Base-by-base conservation (phyloP, 2,113 vertebrate species). In the Actenoides lindsayi region DNA sequence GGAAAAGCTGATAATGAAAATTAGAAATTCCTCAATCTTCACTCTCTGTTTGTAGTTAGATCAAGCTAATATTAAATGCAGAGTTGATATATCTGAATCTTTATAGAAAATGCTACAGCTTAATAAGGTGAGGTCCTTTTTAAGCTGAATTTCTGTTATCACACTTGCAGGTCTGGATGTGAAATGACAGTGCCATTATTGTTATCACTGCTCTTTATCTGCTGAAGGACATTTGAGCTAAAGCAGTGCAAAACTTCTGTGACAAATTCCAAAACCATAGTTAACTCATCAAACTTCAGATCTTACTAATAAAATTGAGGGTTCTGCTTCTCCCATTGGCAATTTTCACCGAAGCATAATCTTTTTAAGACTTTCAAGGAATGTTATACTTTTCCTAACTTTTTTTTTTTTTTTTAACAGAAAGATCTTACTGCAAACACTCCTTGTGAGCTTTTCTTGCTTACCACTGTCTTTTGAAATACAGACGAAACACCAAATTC, bases 181-280 rank as follows among this genome's bases (percentile, higher is more conserved):
- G 82, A 91, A 94, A 88, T 88, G 87, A 85, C 90, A 96, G 75
- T 7, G 10, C 31, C 37, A 87, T 96, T 91, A 96, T 79, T 84
- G 33, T 82, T 96, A 93, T 78, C 73, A 13, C 14, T 64, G 33
- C 60, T 87, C 53, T 87, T 93, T 68, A 91, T 89, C 95, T 93
- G 31, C 18, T 73, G 53, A 94, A 91, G 65, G 53, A 95, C 60
- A 71, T 95, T 91, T 79, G 33, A 95, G 78, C 48, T 85, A 89
- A 82, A 91, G 42, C 30, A 63, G 37, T 7, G 3, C 10, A 87
- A 92, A 91, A 82, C 8, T 81, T 50, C n/a, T 46, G 18, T 82
- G 73, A 54, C 25, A 74, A 87, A 89, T 87, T 82, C 79, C 13
- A 37, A 75, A 75, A 14, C 13, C 17, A 25, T 5, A 1, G 42